Evolutionary conservation across 1,140 invertebrate genomes (phyloP), one percentile per base, ranked within the genome.

Genomic region (Drosophila ironensis): DNA sequence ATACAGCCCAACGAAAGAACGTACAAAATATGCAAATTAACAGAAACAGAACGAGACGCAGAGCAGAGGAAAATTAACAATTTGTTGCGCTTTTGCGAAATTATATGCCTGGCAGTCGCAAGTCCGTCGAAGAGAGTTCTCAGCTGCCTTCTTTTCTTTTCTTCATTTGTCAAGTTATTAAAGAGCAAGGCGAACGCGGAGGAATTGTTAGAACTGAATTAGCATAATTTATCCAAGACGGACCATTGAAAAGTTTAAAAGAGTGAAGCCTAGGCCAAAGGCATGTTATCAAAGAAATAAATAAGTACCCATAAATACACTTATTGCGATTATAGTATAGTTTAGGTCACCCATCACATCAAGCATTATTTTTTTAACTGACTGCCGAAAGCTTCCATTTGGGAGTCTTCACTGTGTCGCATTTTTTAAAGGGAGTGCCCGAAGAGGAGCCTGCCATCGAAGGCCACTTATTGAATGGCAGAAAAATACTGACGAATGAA

Each of bases 11-110:
- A 30, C 54, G 17, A 59, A 33, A 22, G 25, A 56, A 33, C 56
- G 19, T 22, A 42, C 25, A 41, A 59, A 77, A 70, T 82, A 82
- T 82, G 78, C 56, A 82, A 82, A 84, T 78, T 84, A 70, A 60
- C 47, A 57, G 41, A 33, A 40, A 56, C 64, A 52, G 59, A 69
- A 50, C 14, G 27, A 17, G 24, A 52, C 22, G 35, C 60, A 28
- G 52, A 53, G 57, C 68, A 73, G 60, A 84, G 67, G 73, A 82
- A 84, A 82, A 78, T 82, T 84, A 82, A 70, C 78, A 82, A 82
- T 84, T 82, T 82, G 78, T 84, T 82, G 78, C 78, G 78, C 78
- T 84, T 77, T 82, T 70, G 78, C 73, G 63, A 82, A 71, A 84
- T 82, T 78, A 82, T 78, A 84, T 74, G 66, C 71, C 66, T 30